Conservation (phyloP, 2,888 invertebrate genomes). For the Crossocerus cetratus region DNA sequence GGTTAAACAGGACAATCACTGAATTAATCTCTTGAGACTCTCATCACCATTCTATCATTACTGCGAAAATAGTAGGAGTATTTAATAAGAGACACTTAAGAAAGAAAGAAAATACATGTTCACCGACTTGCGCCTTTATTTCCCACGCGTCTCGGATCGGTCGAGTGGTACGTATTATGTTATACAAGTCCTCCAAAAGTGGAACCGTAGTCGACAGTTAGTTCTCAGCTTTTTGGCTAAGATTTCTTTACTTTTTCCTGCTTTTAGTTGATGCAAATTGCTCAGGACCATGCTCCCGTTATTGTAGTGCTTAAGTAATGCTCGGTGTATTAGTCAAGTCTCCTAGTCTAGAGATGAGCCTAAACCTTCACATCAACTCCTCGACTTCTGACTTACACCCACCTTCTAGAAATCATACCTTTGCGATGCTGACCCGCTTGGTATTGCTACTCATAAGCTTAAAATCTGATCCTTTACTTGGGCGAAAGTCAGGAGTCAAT, state of each 20-base stretch:
- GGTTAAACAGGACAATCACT: conserved; percentile 54
- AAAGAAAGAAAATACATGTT: conserved; percentile 71
- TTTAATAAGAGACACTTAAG: conserved; percentile 60
- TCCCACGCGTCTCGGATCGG: conserved; percentile 77
- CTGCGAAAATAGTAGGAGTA: conserved; percentile 34
- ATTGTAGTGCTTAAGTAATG: conserved; percentile 9
- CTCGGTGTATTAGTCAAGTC: not conserved
- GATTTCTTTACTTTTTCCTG: conserved; percentile 54
- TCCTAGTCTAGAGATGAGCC: not conserved
- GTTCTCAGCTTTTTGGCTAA: conserved; percentile 68
- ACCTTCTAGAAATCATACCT: no score
- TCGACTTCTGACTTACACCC: not conserved
- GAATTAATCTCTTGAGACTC: conserved; percentile 55
- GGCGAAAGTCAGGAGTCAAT: conserved; percentile 3
- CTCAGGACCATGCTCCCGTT: conserved; percentile 34
- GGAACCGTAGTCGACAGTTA: conserved; percentile 59
- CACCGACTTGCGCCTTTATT: conserved; percentile 76
- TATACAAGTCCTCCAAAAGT: conserved; percentile 40
- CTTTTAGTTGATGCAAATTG: conserved; percentile 23
- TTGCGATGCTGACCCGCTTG: no score
- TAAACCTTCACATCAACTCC: not conserved
- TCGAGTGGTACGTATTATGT: conserved; percentile 76
- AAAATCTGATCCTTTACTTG: not conserved
- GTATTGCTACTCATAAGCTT: no score
- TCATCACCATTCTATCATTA: conserved; percentile 55